Evolutionary conservation across 2,797 vertebrate genomes (phyloP).

Genomic region (Hemitrygon akajei): DNA sequence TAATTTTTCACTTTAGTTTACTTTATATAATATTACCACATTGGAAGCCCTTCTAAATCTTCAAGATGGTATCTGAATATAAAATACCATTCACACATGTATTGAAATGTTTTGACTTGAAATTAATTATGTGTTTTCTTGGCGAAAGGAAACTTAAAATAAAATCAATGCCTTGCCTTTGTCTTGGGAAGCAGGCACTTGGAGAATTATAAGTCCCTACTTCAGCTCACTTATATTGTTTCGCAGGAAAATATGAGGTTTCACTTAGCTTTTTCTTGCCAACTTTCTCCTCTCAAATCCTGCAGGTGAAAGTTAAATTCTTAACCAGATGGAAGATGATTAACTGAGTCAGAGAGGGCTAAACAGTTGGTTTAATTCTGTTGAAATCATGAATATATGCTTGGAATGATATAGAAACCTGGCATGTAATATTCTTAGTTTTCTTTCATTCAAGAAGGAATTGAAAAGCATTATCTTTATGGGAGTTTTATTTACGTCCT

Average conservation of each 20-base stretch:
- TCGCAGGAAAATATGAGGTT: neutral
- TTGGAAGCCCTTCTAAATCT: neutral
- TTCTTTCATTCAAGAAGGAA: neutral
- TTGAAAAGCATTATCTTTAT: neutral
- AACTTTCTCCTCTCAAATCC: neutral
- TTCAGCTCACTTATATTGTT: neutral
- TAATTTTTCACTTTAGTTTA: too few species aligned
- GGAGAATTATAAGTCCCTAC: neutral
- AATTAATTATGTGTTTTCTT: neutral
- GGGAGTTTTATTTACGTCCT: neutral
- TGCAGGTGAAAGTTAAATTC: neutral
- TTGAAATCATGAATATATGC: neutral
- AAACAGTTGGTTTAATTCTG: neutral
- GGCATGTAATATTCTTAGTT: neutral
- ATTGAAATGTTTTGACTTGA: neutral
- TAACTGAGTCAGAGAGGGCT: neutral
- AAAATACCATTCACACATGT: neutral
- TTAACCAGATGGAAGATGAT: neutral
- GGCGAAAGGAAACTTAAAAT: neutral
- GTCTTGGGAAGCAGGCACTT: neutral
- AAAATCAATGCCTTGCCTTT: neutral
- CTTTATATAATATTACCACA: neutral
- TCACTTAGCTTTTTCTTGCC: neutral
- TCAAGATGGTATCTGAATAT: neutral
- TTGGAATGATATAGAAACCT: neutral